Evolutionary conservation across 2,888 invertebrate genomes (phyloP).

Genomic region (Stenichneumon culpator): DNA sequence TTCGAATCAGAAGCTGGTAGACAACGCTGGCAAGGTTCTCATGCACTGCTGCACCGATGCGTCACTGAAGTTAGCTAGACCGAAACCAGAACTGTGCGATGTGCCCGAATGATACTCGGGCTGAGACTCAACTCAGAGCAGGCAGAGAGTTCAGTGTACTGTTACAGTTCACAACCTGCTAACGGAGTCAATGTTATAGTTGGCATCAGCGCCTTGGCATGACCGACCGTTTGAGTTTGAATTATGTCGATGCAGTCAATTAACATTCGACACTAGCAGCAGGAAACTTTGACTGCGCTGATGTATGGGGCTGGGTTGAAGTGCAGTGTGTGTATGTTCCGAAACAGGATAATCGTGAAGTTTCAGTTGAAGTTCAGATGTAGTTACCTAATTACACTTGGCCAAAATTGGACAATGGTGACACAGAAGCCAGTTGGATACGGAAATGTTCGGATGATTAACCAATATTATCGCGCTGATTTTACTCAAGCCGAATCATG

Average conservation of each 20-base stretch:
- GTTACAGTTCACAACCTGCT: not conserved
- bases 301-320: conserved; percentile 16
- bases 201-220: conserved; percentile 12
- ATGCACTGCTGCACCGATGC: conserved; percentile 18
- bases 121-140: conserved; percentile 1
- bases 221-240: conserved; percentile 67
- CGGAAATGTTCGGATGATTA: not conserved
- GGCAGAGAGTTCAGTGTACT: conserved; percentile 3
- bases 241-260: conserved; percentile 63
- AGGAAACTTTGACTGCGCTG: conserved; percentile 26
- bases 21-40: not conserved
- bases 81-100: not conserved
- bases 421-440: not conserved
- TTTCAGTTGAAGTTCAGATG: not conserved
- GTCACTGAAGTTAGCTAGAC: not conserved
- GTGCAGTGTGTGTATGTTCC: not conserved
- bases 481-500: not conserved
- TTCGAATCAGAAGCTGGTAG: conserved; percentile 9
- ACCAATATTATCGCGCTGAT: not conserved
- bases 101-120: conserved; percentile 1
- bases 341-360: not conserved
- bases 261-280: conserved; percentile 44
- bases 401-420: not conserved
- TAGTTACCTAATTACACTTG: not conserved
- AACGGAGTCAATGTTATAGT: conserved; percentile 49